These are phyloP conservation scores for Talpa occidentalis DNA, from an alignment of 2,113 vertebrate species.

Conservation along the genomic window DNA sequence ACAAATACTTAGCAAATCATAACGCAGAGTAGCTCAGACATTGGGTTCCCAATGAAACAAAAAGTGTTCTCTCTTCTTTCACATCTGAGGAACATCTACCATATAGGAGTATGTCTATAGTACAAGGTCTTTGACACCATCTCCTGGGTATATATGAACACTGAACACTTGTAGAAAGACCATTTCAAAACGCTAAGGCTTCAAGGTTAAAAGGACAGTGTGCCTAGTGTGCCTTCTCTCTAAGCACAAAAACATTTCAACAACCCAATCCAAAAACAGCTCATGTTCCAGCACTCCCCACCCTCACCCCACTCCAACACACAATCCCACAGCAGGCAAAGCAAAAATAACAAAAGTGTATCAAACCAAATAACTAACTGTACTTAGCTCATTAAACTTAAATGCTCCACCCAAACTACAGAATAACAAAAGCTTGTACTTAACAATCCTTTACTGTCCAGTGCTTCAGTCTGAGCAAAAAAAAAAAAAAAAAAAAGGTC, in stretches of 20 bases:
- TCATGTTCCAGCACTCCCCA: slow-evolving; percentile 63
- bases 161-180: not conserved
- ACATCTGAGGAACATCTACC: not conserved
- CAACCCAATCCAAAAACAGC: slow-evolving; percentile 53
- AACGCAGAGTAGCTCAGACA: not conserved
- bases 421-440: not conserved
- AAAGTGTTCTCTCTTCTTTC: not conserved
- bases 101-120: not conserved
- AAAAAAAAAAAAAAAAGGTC: slow-evolving; percentile 27
- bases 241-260: slow-evolving; percentile 38
- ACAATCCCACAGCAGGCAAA: slow-evolving; percentile 63
- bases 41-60: not conserved
- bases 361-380: slow-evolving; percentile 48
- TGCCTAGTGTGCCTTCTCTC: slow-evolving; percentile 22
- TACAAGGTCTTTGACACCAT: not conserved
- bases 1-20: not conserved
- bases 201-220: slow-evolving; percentile 28
- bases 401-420: not conserved
- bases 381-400: not conserved
- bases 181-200: not conserved
- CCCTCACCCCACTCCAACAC: slow-evolving; percentile 55
- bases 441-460: slow-evolving; percentile 38
- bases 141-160: not conserved
- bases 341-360: slow-evolving; percentile 69
- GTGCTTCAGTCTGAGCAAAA: not conserved